Base-by-base conservation (phyloP, 2,113 vertebrate genomes). In the Stegastes partitus region DNA sequence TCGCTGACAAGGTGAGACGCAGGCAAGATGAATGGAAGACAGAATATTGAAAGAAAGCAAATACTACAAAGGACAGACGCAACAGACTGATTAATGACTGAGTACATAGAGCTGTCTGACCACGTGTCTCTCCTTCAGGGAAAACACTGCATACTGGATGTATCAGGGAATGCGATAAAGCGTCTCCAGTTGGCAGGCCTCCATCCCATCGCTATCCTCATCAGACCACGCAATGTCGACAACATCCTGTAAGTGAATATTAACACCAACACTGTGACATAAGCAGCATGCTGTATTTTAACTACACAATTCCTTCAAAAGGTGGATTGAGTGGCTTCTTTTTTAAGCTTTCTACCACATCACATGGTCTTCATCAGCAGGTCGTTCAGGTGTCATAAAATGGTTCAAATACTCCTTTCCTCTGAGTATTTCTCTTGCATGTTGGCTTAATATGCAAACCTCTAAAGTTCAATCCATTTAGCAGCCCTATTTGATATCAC, bases 61-160 rank as follows among this genome's bases (percentile, higher is more conserved):
- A 23, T 0, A 51, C 1, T 7, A 6, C 7, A 18, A 22, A 51
- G 7, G 5, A 14, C 12, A 47, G n/a, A 66, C 15, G 12, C 66
- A 25, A 50, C 28, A 31, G 18, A 64, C 19, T 10, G 10, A 53
- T 23, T 21, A 15, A 57, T 3, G n/a, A 53, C 21, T 5, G 9
- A 49, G 23, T 2, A 7, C 3, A 34, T 50, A 19, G 44, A 16
- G 11, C 11, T n/a, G 18, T 39, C 19, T 58, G 19, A 55, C 39
- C 42, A 3, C 0, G 3, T 57, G 5, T 39, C 25, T 51, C 45
- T 34, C 12, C 37, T 19, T 53, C 93, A 99, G 98, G 96, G 97
- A 28, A 99, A 99, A 88, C 98, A 99, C 68, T 99, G 98, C 90
- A 99, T 99, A 83, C 96, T 99, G 67, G 98, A 99, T 86, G 98